Evolutionary conservation across 2,888 invertebrate species (phyloP), one percentile per base, ranked within the genome.

Genomic region (Carabus problematicus): DNA sequence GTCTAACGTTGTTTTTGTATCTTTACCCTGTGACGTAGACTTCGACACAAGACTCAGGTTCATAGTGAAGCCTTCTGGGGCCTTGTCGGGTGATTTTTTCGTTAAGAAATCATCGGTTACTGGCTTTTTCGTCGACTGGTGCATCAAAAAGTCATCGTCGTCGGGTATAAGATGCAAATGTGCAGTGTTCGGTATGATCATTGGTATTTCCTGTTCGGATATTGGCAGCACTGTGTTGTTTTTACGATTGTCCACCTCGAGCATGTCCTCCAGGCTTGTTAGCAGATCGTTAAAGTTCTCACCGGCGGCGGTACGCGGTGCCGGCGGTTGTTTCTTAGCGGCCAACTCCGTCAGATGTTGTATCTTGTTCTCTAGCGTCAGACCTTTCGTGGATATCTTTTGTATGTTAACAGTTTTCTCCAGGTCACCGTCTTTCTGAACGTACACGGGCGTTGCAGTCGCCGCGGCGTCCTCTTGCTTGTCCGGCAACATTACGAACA

Each of bases 111-210:
- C n/a, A n/a, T n/a, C n/a, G n/a, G n/a, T n/a, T n/a, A n/a, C 29
- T 29, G 29, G 29, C 6, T 29, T 29, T 29, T 29, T 29, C 29
- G 29, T 29, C 29, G 29, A 29, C 11, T 12, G 54, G 8, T 12
- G 54, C 11, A 56, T 11, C 4, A n/a, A 4, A 41, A 54, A 61
- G 54, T 68, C 60, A 61, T 61, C 60, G 19, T 67, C 67, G 49
- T 68, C 68, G 11, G 68, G 68, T 19, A 39, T 52, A 16, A 68
- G 52, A 52, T 60, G 60, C 16, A 68, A 12, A 19, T 47, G 43
- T 19, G 68, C 55, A 14, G 68, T 68, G 39, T 68, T 61, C 7
- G 68, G 68, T 41, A 68, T 66, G 47, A 47, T 56, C 12, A 66
- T 61, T 14, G 68, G 16, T 40, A 66, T 64, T 39, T 40, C 19